phyloP scores from a whole-genome alignment of 2,113 vertebrate species.

The Narcine bancroftii region DNA sequence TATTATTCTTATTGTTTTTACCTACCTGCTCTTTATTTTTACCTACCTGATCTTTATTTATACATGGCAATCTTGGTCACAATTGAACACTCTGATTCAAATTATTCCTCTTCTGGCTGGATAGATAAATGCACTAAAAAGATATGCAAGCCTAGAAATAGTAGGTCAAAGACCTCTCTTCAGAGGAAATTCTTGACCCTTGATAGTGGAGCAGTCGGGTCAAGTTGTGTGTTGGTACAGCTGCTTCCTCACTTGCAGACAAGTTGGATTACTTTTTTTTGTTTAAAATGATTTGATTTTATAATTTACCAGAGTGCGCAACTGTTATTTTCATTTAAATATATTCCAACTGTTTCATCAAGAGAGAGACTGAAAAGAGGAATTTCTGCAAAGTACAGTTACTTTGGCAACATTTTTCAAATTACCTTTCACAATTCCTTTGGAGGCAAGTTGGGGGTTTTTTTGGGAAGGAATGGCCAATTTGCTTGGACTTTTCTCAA shows the following conservation, averaged over 20 bases:
- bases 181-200: constrained; percentile 32
- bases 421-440: background rate
- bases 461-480: background rate
- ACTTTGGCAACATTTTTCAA: background rate
- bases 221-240: constrained; percentile 28
- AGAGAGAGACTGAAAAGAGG: background rate
- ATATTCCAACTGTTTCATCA: background rate
- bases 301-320: constrained; percentile 19
- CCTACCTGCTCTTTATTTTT: background rate
- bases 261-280: constrained; percentile 2
- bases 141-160: constrained; percentile 28
- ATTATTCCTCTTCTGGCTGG: background rate
- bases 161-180: constrained; percentile 24
- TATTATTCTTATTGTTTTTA: background rate
- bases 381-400: background rate
- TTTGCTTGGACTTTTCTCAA: background rate
- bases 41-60: background rate
- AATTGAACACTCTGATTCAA: background rate
- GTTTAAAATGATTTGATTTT: constrained; percentile 28
- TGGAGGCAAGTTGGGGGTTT: background rate
- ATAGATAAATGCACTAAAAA: constrained; percentile 18
- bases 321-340: background rate
- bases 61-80: background rate
- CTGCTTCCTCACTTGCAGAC: constrained; percentile 31
- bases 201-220: constrained; percentile 10